A percentile compares a stretch with the other conserved stretches of the same genome.
Conservation (phyloP, 1,140 invertebrate genomes). For the Drosophila ananassae region DNA sequence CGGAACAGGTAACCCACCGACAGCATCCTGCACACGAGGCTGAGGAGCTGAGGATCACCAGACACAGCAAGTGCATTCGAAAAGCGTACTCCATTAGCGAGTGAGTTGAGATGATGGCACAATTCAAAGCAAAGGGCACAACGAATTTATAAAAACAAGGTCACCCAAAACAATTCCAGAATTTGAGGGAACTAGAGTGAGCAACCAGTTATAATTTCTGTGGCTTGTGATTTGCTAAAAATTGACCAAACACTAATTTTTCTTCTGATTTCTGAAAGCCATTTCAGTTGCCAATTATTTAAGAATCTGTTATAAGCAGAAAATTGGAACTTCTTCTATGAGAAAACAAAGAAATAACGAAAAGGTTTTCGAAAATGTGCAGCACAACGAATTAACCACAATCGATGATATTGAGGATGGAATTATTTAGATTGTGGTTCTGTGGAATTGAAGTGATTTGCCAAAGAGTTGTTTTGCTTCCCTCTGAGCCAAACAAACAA, state of each 20-base stretch:
- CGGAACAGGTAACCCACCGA: slow-evolving; percentile 83
- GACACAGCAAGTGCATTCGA: slow-evolving; percentile 84
- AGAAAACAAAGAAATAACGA: too few relatives aligned
- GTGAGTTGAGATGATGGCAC: slow-evolving; percentile 65
- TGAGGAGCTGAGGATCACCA: slow-evolving; percentile 87
- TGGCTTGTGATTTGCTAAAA: not conserved
- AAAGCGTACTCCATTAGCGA: slow-evolving; percentile 87
- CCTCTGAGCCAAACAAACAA: slow-evolving; percentile 8
- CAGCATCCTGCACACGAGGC: slow-evolving; percentile 81
- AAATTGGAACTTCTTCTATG: not conserved
- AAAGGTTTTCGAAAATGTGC: not conserved
- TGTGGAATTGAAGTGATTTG: slow-evolving; percentile 26
- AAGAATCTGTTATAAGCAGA: too few relatives aligned
- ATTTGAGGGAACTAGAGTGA: not conserved
- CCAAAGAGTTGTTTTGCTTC: slow-evolving; percentile 24
- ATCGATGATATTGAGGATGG: not conserved
- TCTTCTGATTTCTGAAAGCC: too few relatives aligned
- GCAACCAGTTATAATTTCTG: not conserved
- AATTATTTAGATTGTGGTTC: slow-evolving; percentile 14
- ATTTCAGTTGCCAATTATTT: too few relatives aligned
- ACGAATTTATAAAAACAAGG: slow-evolving; percentile 46
- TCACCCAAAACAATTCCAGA: not conserved
- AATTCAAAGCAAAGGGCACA: slow-evolving; percentile 21
- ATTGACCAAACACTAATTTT: not conserved
- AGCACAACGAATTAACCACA: slow-evolving; percentile 51